These are phyloP conservation scores for Archilochus colubris DNA, from an alignment of 2,113 vertebrate species.

Conservation along the genomic window DNA sequence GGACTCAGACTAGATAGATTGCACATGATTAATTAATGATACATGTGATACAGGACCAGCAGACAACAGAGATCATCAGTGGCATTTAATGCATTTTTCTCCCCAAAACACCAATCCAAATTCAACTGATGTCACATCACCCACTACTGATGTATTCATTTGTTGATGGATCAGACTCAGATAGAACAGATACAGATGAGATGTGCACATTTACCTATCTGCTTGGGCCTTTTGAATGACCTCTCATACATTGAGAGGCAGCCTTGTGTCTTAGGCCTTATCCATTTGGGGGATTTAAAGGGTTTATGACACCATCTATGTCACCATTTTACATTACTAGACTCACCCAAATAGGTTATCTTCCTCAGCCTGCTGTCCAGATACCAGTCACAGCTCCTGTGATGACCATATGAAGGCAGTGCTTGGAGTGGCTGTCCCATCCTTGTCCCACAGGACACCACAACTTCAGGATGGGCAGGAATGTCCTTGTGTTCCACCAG, in stretches of 20 bases:
- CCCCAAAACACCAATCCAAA: background rate
- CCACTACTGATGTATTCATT: background rate
- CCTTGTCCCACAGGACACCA: slow-evolving; percentile 64
- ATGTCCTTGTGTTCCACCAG: slow-evolving; percentile 65
- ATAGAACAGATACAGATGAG: background rate
- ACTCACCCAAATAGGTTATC: slow-evolving; percentile 77
- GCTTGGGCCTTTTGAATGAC: background rate
- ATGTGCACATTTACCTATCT: background rate
- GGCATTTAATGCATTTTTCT: background rate
- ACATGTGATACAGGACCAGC: background rate
- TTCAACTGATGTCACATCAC: background rate
- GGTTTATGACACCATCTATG: background rate
- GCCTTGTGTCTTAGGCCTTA: background rate
- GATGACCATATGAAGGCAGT: background rate
- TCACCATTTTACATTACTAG: background rate
- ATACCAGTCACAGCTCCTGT: slow-evolving; percentile 76
- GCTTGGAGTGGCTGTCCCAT: slow-evolving; percentile 24
- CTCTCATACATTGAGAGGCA: background rate
- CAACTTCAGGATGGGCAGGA: slow-evolving; percentile 32
- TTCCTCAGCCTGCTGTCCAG: slow-evolving; percentile 35
- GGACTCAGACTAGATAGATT: background rate
- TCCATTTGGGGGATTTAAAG: background rate
- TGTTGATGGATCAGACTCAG: background rate
- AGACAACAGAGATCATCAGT: background rate
- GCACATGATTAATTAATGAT: background rate